Evolutionary conservation across 2,113 vertebrate genomes (phyloP).

Genomic region (Silurus meridionalis): DNA sequence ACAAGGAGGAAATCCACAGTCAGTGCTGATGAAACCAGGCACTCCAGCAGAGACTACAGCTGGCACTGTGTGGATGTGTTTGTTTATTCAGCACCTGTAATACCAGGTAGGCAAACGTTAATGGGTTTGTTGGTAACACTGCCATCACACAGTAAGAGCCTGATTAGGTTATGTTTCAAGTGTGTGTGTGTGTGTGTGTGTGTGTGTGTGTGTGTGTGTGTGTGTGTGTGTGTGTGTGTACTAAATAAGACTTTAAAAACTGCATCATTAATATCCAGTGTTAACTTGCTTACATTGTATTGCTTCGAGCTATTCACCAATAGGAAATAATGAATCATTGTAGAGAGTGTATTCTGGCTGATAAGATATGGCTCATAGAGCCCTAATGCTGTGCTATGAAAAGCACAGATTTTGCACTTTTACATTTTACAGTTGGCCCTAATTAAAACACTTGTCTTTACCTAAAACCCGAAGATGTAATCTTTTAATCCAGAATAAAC

Average conservation of each 20-base stretch:
- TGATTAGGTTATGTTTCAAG: background rate
- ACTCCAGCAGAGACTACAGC: background rate
- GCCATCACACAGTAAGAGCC: background rate
- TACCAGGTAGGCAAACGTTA: background rate
- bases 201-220: too few species aligned
- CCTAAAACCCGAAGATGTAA: background rate
- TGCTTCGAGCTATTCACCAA: background rate
- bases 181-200: background rate
- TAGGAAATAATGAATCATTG: background rate
- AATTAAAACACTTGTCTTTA: background rate
- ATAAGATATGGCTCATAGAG: background rate
- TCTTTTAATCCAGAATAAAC: background rate
- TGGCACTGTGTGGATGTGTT: background rate
- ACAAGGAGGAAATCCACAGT: background rate
- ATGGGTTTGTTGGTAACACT: background rate
- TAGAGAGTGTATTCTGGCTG: background rate
- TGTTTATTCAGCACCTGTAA: background rate
- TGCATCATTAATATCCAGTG: background rate
- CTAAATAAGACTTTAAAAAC: background rate
- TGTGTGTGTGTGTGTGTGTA: too few species aligned
- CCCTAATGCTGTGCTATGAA: background rate
- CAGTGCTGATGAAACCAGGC: background rate
- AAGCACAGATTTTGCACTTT: background rate
- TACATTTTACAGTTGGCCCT: background rate
- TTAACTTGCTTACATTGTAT: background rate